These are phyloP conservation scores for Agriopis leucophaearia DNA, from an alignment of 2,888 invertebrate genomes.

Conservation along the genomic window DNA sequence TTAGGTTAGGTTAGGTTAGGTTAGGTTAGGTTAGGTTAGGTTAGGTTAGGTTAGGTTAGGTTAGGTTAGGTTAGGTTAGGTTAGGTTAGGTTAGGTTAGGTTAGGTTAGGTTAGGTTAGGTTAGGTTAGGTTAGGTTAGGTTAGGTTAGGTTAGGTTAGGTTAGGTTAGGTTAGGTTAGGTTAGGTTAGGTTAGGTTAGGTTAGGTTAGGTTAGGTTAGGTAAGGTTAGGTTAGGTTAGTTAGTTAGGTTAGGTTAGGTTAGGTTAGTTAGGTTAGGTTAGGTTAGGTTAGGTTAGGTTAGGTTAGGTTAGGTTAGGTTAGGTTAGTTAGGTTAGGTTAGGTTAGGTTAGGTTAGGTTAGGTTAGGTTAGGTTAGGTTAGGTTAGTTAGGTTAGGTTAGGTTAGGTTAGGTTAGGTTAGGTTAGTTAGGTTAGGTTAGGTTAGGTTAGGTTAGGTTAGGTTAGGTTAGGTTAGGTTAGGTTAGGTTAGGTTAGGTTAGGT, in stretches of 20 bases:
- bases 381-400: conserved; percentile 30
- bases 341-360: conserved; percentile 31
- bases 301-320: conserved; percentile 36
- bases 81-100: conserved; percentile 41
- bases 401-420: conserved; percentile 24
- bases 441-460: conserved; percentile 45
- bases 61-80: conserved; percentile 23
- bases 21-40: conserved; percentile 38
- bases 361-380: conserved; percentile 29
- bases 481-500: conserved; percentile 34
- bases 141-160: conserved; percentile 35
- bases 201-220: conserved; percentile 32
- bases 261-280: conserved; percentile 33
- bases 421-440: conserved; percentile 47
- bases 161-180: conserved; percentile 33
- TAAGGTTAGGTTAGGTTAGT: conserved; percentile 30
- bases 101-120: conserved; percentile 40
- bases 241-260: conserved; percentile 38
- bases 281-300: conserved; percentile 38
- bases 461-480: conserved; percentile 45
- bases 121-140: conserved; percentile 35
- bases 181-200: conserved; percentile 35
- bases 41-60: conserved; percentile 32
- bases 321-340: conserved; percentile 30
- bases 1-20: conserved; percentile 42